Evolutionary conservation across 2,888 invertebrate species (phyloP), one percentile per base, ranked within the genome.

Genomic region (Coelinius sp.): DNA sequence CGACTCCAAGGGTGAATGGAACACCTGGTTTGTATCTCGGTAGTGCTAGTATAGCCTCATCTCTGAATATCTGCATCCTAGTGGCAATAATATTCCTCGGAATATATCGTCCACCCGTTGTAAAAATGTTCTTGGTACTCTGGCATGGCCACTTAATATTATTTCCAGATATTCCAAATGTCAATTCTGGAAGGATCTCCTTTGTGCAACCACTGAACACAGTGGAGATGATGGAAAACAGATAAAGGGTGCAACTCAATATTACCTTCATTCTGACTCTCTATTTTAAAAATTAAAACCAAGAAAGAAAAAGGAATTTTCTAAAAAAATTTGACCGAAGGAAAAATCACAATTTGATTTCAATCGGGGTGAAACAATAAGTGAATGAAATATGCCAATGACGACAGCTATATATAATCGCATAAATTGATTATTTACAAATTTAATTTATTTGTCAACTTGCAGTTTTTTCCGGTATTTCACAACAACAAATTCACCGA

Each of bases 11-110:
- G 0, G 93, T 93, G 12, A 92, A 91, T 0, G 93, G 90, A 0
- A 93, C 91, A 1, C 94, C 94, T 8, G 89, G 88, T 75, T 91
- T 92, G 84, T 90, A 90, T 2, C 92, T 89, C 0, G 92, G 92
- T 76, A 92, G 78, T 0, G 91, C 92, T 22, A 92, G 68, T 76
- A 89, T 90, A 0, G 89, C 89, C 27, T 89, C 88, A 67, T 92
- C 90, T 44, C 89, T 89, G 80, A 89, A 89, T 53, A 92, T 88
- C 82, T 92, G 92, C 0, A 89, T 88, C 25, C 92, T 88, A 2
- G 92, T 92, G 0, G 90, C 90, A 73, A 92, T 92, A 52, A 91
- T 87, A 84, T 92, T 91, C 77, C 90, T 91, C 46, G 89, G 84
- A 4, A 90, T 88, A 81, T 90, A 92, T 68, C 90, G 89, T 1